Base-by-base conservation (phyloP, 2,888 invertebrate species). In the Monochamus alternatus region DNA sequence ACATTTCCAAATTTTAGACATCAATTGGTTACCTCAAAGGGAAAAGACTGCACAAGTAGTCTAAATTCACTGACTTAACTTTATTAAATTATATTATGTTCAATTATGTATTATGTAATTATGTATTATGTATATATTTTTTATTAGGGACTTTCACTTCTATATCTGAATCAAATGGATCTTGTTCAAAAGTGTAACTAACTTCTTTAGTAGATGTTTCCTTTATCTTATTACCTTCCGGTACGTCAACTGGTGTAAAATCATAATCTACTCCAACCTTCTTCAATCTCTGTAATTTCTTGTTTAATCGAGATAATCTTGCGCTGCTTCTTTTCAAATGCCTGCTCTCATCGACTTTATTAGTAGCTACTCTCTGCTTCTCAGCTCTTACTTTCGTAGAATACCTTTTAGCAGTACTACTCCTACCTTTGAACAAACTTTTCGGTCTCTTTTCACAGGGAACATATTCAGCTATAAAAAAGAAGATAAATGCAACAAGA, bases 391-490 rank as follows among this genome's bases (percentile, higher is more conserved):
- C 83, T 75, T 89, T 85, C 74, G 84, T 88, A 0, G 91, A 90
- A 81, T 91, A 92, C 77, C 90, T 89, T 51, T 89, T 85, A 12
- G 86, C 79, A 5, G 90, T 90, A 91, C 89, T 75, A 80, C 89
- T 70, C 69, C 80, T 81, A 7, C 82, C 82, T 43, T 77, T 73
- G 73, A 86, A 85, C 92, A 93, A 71, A 91, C 92, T 67, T 73
- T 90, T 47, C 81, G 87, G 83, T 89, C 92, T 85, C 93, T 93
- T 91, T 78, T 93, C 93, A 2, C 93, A 93, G 22, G 94, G 93
- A 78, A 95, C 92, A 82, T 91, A 93, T 9, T 90, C 90, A 74
- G 94, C 94, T 94, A 86, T 71, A 91, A 74, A 65, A 12, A 38
- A 51, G 2, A 58, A 58, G 3, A 3, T n/a, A 55, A 7, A 55